Conservation (phyloP, 2,797 vertebrate genomes). For the Neostethus bicornis region DNA sequence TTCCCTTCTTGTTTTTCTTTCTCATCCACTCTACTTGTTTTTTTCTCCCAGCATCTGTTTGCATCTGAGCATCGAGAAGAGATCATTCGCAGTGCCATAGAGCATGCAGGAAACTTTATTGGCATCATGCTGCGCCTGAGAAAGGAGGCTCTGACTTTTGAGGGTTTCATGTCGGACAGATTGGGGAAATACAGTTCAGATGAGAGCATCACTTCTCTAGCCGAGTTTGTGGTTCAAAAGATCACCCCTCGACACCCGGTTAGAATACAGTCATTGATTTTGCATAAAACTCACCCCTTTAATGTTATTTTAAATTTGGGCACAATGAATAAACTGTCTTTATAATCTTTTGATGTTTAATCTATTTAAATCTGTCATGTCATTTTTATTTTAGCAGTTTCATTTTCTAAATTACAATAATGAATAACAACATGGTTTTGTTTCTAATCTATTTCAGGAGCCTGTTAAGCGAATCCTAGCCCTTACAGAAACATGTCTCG, state of each 20-base stretch:
- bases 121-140: slow-evolving; percentile 91
- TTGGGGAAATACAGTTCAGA: slow-evolving; percentile 97
- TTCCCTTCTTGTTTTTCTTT: neutral
- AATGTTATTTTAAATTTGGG: neutral
- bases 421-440: neutral
- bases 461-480: slow-evolving; percentile 92
- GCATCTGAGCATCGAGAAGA: slow-evolving; percentile 96
- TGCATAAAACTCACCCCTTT: neutral
- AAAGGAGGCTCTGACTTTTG: slow-evolving; percentile 91
- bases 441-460: slow-evolving; percentile 80
- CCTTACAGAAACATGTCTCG: slow-evolving; percentile 96
- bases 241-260: slow-evolving; percentile 91
- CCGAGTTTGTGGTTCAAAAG: slow-evolving; percentile 98
- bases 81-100: slow-evolving; percentile 94
- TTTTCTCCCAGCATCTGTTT: slow-evolving; percentile 88
- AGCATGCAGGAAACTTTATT: slow-evolving; percentile 96
- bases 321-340: too few species aligned
- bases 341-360: too few species aligned
- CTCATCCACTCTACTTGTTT: neutral
- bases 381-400: neutral
- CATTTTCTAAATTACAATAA: neutral
- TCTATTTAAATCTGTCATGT: too few species aligned
- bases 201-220: slow-evolving; percentile 97
- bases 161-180: slow-evolving; percentile 88
- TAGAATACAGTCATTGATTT: slow-evolving; percentile 71